These are phyloP conservation scores for Aleiodes sp. DNA, from an alignment of 1,140 invertebrate species.

Conservation along the genomic window DNA sequence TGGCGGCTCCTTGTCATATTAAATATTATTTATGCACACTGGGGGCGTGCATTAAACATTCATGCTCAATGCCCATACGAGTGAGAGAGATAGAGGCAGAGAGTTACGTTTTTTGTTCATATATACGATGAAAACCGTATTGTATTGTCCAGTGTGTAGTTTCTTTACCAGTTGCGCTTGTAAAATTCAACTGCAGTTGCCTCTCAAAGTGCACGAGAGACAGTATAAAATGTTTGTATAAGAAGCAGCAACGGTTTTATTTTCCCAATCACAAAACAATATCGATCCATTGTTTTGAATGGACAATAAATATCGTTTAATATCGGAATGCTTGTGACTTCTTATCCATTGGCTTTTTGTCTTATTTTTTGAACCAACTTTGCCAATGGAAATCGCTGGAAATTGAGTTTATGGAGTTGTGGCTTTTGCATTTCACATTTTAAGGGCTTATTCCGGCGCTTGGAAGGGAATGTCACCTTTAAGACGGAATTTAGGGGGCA, in stretches of 20 bases:
- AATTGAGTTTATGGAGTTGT: not conserved
- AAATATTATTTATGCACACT: conserved; percentile 62
- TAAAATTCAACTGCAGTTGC: conserved; percentile 14
- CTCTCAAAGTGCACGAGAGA: not conserved
- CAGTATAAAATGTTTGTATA: not conserved
- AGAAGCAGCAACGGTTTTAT: not conserved
- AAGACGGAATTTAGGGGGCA: not conserved
- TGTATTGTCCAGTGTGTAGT: conserved; percentile 13
- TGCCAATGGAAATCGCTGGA: too few relatives aligned
- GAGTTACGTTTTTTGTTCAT: not conserved
- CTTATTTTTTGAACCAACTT: too few relatives aligned
- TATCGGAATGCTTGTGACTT: conserved; percentile 44
- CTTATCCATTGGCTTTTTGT: conserved; percentile 15
- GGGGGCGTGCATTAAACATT: conserved; percentile 42
- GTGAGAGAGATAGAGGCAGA: not conserved
- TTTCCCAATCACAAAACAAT: conserved; percentile 65
- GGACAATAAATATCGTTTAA: conserved; percentile 64
- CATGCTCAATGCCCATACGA: conserved; percentile 33
- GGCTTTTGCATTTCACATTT: not conserved
- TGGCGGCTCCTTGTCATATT: conserved; percentile 57
- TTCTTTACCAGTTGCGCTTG: conserved; percentile 22
- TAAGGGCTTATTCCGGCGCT: too few relatives aligned
- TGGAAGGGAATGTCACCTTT: not conserved
- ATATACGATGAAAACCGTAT: not conserved
- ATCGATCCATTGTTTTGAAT: conserved; percentile 65